phyloP scores from a whole-genome alignment of 2,888 invertebrate species.

The Callimorpha dominula region DNA sequence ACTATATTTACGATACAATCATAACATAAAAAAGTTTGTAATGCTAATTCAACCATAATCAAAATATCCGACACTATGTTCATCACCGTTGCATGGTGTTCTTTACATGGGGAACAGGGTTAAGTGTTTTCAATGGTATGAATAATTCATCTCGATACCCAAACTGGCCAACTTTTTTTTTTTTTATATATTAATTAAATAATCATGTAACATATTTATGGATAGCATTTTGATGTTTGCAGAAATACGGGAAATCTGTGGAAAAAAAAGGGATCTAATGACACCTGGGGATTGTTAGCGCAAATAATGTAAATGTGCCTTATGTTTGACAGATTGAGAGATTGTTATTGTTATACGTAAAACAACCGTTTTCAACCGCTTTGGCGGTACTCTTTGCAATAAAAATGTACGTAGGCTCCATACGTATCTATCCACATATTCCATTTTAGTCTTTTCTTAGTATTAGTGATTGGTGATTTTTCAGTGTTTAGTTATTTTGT shows the following conservation, averaged over 20 bases:
- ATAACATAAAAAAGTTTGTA: too few species aligned
- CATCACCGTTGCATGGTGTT: too few species aligned
- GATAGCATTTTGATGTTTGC: not conserved
- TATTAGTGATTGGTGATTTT: too few species aligned
- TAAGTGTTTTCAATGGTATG: too few species aligned
- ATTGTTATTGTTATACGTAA: constrained; percentile 12
- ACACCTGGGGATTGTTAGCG: constrained; percentile 5
- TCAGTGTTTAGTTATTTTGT: too few species aligned
- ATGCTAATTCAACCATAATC: too few species aligned
- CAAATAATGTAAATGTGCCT: constrained; percentile 10
- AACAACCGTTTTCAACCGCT: constrained; percentile 3
- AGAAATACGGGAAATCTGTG: not conserved
- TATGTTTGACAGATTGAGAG: constrained; percentile 10
- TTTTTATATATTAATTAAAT: not conserved
- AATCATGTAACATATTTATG: not conserved
- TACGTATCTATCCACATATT: not conserved
- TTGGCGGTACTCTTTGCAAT: not conserved
- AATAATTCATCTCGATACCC: too few species aligned
- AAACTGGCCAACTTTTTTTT: too few species aligned
- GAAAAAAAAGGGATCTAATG: not conserved
- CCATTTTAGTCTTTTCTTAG: too few species aligned
- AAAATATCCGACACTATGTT: too few species aligned
- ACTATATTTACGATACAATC: too few species aligned
- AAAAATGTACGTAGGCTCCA: not conserved
- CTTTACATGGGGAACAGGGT: too few species aligned